Evolutionary conservation across 2,888 invertebrate species (phyloP).

Genomic region (Monochamus alternatus): DNA sequence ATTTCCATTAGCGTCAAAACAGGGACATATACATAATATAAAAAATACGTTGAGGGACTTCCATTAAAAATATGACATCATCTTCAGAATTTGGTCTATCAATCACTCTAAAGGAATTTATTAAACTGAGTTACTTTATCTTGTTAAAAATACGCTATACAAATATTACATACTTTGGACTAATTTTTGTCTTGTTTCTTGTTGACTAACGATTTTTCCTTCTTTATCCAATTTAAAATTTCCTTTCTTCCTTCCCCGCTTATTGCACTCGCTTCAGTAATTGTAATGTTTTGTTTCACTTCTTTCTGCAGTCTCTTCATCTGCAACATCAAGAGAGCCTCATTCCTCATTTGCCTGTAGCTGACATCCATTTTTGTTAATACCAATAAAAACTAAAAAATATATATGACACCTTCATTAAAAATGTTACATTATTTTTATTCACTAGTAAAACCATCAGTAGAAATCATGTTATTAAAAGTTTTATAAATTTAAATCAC

Average conservation of each 20-base stretch:
- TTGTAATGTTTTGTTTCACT: conserved; percentile 78
- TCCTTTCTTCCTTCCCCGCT: conserved; percentile 80
- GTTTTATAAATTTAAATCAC: conserved; percentile 3
- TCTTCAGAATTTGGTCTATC: too few species aligned
- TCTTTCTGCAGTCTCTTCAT: conserved; percentile 80
- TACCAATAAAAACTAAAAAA: conserved; percentile 78
- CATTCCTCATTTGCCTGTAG: conserved; percentile 90
- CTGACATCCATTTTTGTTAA: conserved; percentile 90
- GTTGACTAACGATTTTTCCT: background rate
- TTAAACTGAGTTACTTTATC: too few species aligned
- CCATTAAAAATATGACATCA: too few species aligned
- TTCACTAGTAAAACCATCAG: too few species aligned
- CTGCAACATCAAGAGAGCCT: conserved; percentile 87
- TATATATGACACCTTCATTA: too few species aligned
- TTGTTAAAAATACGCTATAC: conserved; percentile 11
- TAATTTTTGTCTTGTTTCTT: background rate
- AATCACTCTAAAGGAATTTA: too few species aligned
- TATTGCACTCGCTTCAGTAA: conserved; percentile 84
- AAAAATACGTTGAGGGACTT: too few species aligned
- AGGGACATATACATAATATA: too few species aligned
- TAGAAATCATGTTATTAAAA: too few species aligned
- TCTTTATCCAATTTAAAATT: conserved; percentile 76
- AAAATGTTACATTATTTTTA: too few species aligned
- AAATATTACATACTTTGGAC: conserved; percentile 65
- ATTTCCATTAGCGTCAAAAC: too few species aligned